These are phyloP conservation scores for Progne subis DNA, from an alignment of 2,113 vertebrate species.

Conservation along the genomic window DNA sequence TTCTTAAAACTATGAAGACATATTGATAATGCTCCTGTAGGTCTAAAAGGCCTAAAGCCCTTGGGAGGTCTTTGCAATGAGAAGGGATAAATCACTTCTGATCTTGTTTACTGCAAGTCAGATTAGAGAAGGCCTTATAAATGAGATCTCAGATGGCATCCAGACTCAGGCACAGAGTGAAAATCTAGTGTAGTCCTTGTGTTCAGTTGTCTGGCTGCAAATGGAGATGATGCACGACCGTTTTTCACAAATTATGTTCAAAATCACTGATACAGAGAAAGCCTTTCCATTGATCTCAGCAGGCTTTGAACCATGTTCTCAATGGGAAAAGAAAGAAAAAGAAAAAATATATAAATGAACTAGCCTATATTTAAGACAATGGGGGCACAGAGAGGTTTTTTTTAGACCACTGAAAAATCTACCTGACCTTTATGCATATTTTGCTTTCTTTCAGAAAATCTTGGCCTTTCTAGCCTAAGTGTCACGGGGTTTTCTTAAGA, in stretches of 20 bases:
- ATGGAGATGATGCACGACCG: background rate
- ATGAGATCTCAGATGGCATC: background rate
- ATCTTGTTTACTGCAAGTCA: background rate
- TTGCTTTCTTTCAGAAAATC: background rate
- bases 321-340: background rate
- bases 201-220: background rate
- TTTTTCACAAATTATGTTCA: background rate
- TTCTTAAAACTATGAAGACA: background rate
- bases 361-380: background rate
- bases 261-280: background rate
- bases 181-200: background rate
- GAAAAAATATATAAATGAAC: fast-evolving
- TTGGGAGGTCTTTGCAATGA: background rate
- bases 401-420: background rate
- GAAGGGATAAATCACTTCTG: background rate
- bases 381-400: background rate
- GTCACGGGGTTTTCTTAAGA: background rate
- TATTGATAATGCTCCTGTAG: background rate
- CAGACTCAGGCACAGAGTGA: background rate
- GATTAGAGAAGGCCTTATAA: background rate
- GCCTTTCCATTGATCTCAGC: background rate
- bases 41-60: background rate
- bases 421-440: background rate
- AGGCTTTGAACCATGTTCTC: background rate
- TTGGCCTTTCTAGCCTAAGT: background rate